Base-by-base conservation (phyloP, 2,113 vertebrate genomes). In the Coturnix japonica region DNA sequence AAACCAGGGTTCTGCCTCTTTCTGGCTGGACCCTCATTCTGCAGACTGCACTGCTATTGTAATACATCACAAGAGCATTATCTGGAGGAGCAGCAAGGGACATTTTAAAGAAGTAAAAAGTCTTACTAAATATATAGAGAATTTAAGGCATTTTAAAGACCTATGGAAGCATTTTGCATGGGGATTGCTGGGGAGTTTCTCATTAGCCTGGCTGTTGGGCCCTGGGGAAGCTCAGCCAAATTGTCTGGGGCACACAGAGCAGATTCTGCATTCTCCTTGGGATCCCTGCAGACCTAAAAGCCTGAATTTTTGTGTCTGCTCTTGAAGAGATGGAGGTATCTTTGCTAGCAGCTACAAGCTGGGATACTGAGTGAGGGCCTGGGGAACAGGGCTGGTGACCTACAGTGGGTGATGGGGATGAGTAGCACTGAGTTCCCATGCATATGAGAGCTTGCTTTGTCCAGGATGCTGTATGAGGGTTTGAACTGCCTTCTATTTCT, bases 131-230 rank as follows among this genome's bases (percentile, higher is more conserved):
- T 95, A 94, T 96, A 97, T 91, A 95, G 91, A 97, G 97, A 96
- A 96, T 97, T 97, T 97, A 95, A 96, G 92, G 95, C 95, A 94
- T 96, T 97, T 97, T 96, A 97, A 97, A 97, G 97, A 97, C 96
- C 95, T 97, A 88, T 89, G 96, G 96, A 97, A 96, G 94, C 95
- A 66, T 75, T 96, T 96, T 97, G 96, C 95, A 78, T 95, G 94
- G 72, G 85, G 92, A 90, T 94, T 95, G 94, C 97, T 96, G 96
- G 95, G 95, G 97, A 97, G 90, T 95, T 97, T 96, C 97, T 97
- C 94, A 90, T 97, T 98, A 97, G 95, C 93, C 85, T 70, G 35
- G 59, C 93, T 93, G 91, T 56, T 91, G 94, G 86, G 85, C 93
- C 96, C 93, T 33, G 26, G 91, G 95, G 97, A 97, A 96, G 87